Evolutionary conservation across 2,888 invertebrate genomes (phyloP).

Genomic region (Drosophila yooni): DNA sequence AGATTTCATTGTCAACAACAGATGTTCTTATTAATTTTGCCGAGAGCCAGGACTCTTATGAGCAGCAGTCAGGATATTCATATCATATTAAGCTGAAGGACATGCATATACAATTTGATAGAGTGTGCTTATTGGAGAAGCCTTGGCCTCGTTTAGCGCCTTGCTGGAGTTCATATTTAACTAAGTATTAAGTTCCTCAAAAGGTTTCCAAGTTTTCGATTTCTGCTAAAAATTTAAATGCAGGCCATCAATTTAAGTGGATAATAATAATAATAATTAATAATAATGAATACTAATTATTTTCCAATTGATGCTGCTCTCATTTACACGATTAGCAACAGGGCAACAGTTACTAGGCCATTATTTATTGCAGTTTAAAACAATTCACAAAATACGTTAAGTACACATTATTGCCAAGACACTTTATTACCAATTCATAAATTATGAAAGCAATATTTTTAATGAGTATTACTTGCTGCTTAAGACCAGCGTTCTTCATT

Average conservation of each 20-base stretch:
- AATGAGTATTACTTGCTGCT: background rate
- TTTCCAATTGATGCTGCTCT: too few species aligned
- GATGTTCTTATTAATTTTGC: background rate
- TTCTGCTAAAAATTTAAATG: too few species aligned
- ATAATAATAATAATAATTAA: too few species aligned
- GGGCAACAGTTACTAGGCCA: background rate
- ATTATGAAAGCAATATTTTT: background rate
- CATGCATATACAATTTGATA: background rate
- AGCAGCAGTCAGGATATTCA: background rate
- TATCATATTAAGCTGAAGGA: background rate
- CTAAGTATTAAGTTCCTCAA: too few species aligned
- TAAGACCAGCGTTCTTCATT: background rate
- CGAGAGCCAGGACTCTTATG: background rate
- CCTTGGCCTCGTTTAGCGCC: background rate
- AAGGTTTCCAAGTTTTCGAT: too few species aligned
- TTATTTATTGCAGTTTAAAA: constrained; percentile 32
- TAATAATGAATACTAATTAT: too few species aligned
- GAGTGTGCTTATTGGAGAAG: background rate
- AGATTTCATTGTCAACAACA: background rate
- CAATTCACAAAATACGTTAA: constrained; percentile 54
- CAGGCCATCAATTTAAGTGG: accelerated
- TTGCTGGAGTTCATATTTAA: background rate
- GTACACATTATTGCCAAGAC: constrained; percentile 72
- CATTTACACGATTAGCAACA: too few species aligned
- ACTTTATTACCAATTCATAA: background rate